These are phyloP conservation scores for Sternotherus odoratus DNA, from an alignment of 2,797 vertebrate species.

Conservation along the genomic window DNA sequence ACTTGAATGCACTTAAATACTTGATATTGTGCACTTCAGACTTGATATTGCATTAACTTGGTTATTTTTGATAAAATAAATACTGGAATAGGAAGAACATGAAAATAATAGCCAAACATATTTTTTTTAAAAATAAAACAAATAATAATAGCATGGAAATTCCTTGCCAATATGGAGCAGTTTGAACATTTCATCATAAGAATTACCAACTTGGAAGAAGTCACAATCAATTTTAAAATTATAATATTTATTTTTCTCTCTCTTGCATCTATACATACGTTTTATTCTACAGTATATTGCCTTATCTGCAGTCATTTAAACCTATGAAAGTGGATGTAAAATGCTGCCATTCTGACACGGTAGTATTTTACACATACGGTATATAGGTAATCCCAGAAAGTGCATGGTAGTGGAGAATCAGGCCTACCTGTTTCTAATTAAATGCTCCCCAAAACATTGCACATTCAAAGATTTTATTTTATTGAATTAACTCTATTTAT, in stretches of 20 bases:
- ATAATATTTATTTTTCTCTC: neutral
- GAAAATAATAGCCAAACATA: neutral
- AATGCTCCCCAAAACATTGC: neutral
- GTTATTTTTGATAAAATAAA: neutral
- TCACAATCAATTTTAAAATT: neutral
- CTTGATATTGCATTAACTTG: neutral
- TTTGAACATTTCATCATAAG: neutral
- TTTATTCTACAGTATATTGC: too few species aligned
- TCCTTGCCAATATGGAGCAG: neutral
- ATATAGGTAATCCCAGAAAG: neutral
- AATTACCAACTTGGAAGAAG: neutral
- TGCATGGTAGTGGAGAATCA: neutral
- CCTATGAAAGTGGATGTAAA: neutral
- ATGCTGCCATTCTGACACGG: neutral
- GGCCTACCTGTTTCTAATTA: constrained; percentile 11
- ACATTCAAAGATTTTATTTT: constrained; percentile 43
- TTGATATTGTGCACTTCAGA: neutral
- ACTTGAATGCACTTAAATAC: neutral
- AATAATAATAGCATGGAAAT: neutral
- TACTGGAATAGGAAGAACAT: neutral
- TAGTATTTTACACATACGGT: neutral
- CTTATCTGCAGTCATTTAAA: neutral
- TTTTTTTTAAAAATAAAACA: neutral
- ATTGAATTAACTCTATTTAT: constrained; percentile 43
- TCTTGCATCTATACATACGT: neutral